A percentile compares a stretch with the other conserved stretches of the same genome.
phyloP scores from a whole-genome alignment of 2,888 invertebrate species.

The Drosophila maculinotata region DNA sequence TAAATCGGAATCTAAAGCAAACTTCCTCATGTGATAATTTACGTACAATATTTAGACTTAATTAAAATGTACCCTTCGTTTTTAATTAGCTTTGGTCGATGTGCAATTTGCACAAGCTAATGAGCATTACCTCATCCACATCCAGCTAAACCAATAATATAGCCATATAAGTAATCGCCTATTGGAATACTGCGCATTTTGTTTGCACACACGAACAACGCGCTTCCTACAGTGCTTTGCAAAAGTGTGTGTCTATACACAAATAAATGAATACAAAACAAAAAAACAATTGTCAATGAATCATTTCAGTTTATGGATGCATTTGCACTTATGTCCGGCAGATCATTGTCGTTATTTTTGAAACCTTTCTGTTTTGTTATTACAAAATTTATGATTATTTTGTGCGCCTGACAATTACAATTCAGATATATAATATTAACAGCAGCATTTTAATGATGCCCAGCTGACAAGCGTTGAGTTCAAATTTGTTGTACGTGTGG shows the following conservation, averaged over 20 bases:
- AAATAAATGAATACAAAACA: conserved; percentile 11
- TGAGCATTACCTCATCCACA: conserved; percentile 69
- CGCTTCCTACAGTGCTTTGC: conserved; percentile 58
- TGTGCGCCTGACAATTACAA: conserved; percentile 33
- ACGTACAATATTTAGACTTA: conserved; percentile 11
- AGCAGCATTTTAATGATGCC: conserved; percentile 17
- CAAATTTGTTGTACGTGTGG: conserved; percentile 10
- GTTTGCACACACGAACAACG: conserved; percentile 19
- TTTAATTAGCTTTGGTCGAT: conserved; percentile 36
- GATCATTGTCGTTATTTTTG: conserved; percentile 49
- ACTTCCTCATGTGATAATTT: conserved; percentile 11
- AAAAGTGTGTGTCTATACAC: conserved; percentile 36
- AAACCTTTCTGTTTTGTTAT: conserved; percentile 22
- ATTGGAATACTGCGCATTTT: conserved; percentile 61
- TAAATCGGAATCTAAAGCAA: neutral
- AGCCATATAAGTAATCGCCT: conserved; percentile 31
- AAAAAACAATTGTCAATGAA: conserved; percentile 60
- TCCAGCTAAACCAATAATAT: conserved; percentile 41
- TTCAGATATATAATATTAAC: conserved; percentile 18
- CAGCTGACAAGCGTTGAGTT: conserved; percentile 17
- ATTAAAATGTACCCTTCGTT: conserved; percentile 21
- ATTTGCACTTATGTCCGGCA: conserved; percentile 63
- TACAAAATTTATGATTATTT: conserved; percentile 35
- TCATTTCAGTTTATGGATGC: conserved; percentile 56
- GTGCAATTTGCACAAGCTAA: conserved; percentile 42